Conservation (phyloP, 2,113 vertebrate species). For the Copsychus sechellarum region DNA sequence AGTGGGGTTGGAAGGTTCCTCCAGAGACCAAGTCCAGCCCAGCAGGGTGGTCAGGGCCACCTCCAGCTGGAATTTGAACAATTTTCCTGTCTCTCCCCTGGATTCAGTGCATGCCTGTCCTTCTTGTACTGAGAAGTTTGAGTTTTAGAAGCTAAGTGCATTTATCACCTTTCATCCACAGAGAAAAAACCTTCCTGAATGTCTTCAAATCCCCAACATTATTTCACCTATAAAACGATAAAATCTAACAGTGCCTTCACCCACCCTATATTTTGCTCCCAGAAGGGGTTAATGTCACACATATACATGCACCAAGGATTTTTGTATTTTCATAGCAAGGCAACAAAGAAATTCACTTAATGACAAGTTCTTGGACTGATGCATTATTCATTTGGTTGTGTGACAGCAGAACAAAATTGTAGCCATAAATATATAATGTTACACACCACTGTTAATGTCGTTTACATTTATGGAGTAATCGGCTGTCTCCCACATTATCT, state of each 20-base stretch:
- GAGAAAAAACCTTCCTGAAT: neutral
- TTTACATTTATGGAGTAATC: conserved; percentile 51
- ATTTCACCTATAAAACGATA: neutral
- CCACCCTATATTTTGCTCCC: neutral
- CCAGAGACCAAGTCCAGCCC: neutral
- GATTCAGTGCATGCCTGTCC: neutral
- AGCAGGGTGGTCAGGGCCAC: neutral
- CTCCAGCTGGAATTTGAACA: neutral
- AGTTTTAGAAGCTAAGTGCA: neutral
- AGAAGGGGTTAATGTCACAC: neutral
- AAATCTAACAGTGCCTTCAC: neutral
- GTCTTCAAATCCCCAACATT: neutral
- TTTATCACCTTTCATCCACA: neutral
- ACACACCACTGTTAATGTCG: neutral
- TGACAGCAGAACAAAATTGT: conserved; percentile 50
- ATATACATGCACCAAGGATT: neutral
- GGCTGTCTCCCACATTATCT: conserved; percentile 26
- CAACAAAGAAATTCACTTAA: conserved; percentile 36
- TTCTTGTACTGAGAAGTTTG: neutral
- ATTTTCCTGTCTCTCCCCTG: neutral
- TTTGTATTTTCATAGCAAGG: neutral
- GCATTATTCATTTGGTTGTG: conserved; percentile 58
- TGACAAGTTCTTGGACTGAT: conserved; percentile 41
- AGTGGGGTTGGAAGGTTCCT: neutral
- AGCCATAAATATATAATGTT: conserved; percentile 65